Evolutionary conservation across 30 jellyfish, hydroid and myxozoan genomes (phyloP), one percentile per base, ranked within the genome.

Genomic region (Chrysaora quinquecirrha): DNA sequence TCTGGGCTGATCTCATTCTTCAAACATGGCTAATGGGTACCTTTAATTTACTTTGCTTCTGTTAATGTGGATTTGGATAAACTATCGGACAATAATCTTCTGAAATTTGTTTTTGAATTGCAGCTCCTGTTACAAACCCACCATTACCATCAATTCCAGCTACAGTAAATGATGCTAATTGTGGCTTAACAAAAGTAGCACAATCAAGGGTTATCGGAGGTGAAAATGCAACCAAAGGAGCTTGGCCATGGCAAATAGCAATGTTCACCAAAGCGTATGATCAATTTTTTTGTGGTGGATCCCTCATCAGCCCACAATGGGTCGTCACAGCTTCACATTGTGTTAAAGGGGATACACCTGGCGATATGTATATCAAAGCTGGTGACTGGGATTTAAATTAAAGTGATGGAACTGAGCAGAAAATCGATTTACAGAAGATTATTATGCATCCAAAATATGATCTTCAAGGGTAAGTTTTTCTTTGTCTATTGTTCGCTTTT

Each of bases 191-290:
- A n/a, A 48, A 49, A 71, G 85, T 71, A 3, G 70, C 78, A 48
- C 85, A 69, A 19, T 67, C 85, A 10, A 67, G 92, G 14, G 92
- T 81, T 30, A 69, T 81, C 24, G 85, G 78, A 6, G 92, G 92
- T 1, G 32, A 43, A 6, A 69, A 71, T 81, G 92, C 92, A 54
- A 30, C 85, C 21, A 69, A 71, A 21, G 92, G 92, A 7, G 92
- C 92, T 0, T 81, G 92, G 92, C 92, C 92, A 7, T 81, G 92
- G 92, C 92, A 81, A 68, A 73, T 68, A 1, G 85, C 85, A 1
- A 34, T 81, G 22, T 73, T 20, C 68, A 67, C 75, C 73, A 21
- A 35, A 58, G 27, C 71, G 33, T 27, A 61, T 27, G 83, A 20
- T 10, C 32, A 71, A 19, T 12, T 24, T 38, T 33, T 20, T 28